Base-by-base conservation (phyloP, 2,888 invertebrate genomes). In the Hypercompe scribonia region DNA sequence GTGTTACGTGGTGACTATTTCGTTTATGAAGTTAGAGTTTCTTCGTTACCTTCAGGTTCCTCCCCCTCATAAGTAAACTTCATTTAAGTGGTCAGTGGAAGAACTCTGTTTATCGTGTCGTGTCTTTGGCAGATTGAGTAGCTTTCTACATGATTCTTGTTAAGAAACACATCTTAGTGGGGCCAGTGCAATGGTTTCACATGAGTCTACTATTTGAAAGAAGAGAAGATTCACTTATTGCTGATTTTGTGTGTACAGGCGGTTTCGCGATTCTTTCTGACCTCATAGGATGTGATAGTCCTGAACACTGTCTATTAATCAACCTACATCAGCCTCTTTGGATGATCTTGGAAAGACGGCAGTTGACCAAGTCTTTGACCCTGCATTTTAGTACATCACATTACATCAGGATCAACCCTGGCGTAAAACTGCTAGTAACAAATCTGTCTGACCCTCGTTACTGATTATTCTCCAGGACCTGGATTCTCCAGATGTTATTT, bases 401-500 rank as follows among this genome's bases (percentile, higher is more conserved):
- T 7, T 4, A 36, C 36, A 36, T 36, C 8, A 36, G 36, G 15
- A n/a, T n/a, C n/a, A n/a, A n/a, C n/a, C 54, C 54, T 58, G 13
- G 13, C 28, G 11, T 58, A 58, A 58, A 8, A n/a, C 54, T 54
- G n/a, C 54, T 58, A 2, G 28, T n/a, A 50, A 50, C 50, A 50
- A 50, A 50, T 24, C 50, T 24, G 50, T 50, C 5, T 24, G 50
- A 50, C 1, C 4, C n/a, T n/a, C 11, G 4, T 21, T 46, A 46
- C 10, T 58, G n/a, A 10, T 58, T 58, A 10, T 15, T 42, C 21
- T n/a, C 0, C 81, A 95, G 94, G 93, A 91, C 5, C 70, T 92
- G 24, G 93, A 91, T 0, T 93, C 95, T 0, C 94, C 95, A 0
- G 94, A 93, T 73, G 91, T 92, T 71, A 76, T 93, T 3, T 94